Percentiles rank a stretch among this genome's conserved stretches.
Conservation (phyloP, 2,888 invertebrate species). For the Hymenopus coronatus region DNA sequence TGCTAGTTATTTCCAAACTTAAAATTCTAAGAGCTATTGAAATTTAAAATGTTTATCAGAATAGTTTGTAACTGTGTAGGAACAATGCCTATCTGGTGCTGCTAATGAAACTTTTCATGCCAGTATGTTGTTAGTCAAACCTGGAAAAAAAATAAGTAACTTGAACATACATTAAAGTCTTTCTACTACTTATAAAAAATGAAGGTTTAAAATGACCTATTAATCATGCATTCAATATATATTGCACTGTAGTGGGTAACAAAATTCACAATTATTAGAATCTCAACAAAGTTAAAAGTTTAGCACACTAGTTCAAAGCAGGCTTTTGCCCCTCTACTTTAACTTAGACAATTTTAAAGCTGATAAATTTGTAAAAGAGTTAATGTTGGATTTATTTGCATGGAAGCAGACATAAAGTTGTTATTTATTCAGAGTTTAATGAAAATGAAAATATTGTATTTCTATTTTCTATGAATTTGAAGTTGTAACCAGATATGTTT, state of each 20-base stretch:
- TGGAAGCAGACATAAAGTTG: background rate
- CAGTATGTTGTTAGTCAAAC: background rate
- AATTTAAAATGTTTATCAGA: background rate
- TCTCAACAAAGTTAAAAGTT: background rate
- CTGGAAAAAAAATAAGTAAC: background rate
- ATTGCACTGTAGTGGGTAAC: background rate
- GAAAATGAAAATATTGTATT: background rate
- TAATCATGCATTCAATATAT: background rate
- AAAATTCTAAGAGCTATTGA: background rate
- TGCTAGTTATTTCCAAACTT: background rate
- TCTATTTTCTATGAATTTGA: conserved; percentile 12
- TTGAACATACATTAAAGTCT: background rate
- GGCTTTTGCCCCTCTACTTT: background rate
- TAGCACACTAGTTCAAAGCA: background rate
- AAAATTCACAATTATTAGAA: background rate
- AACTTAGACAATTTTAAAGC: background rate
- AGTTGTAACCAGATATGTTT: background rate
- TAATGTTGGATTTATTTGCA: background rate
- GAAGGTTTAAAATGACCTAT: background rate
- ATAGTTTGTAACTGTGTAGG: background rate
- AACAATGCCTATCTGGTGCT: background rate
- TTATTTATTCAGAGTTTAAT: conserved; percentile 14
- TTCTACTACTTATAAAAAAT: background rate
- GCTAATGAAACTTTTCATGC: background rate
- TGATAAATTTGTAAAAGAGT: background rate